phyloP scores from a whole-genome alignment of 1,140 invertebrate species.

The Lepidostoma basale region DNA sequence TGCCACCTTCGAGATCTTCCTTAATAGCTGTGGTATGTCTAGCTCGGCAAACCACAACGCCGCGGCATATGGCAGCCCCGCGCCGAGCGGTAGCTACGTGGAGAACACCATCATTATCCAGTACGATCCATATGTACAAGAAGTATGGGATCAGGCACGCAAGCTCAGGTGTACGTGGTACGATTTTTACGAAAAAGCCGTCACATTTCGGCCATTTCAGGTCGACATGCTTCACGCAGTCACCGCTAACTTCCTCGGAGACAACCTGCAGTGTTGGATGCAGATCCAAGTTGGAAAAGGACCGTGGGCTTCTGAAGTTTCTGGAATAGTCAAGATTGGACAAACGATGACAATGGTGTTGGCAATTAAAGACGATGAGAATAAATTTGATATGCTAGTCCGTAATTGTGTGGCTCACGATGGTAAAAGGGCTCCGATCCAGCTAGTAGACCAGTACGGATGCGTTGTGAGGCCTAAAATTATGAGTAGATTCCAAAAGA shows the following conservation, averaged over 20 bases:
- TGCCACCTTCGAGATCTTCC: constrained; percentile 90
- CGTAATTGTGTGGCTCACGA: constrained; percentile 94
- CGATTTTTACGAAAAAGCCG: constrained; percentile 93
- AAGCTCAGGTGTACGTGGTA: constrained; percentile 93
- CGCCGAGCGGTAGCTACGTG: constrained; percentile 88
- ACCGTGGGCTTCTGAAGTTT: constrained; percentile 93
- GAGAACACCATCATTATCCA: constrained; percentile 96
- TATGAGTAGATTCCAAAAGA: constrained; percentile 94
- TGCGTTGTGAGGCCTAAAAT: constrained; percentile 92
- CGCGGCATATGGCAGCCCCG: constrained; percentile 78
- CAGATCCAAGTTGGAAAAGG: constrained; percentile 94
- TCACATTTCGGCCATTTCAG: constrained; percentile 91
- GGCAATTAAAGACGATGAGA: constrained; percentile 94
- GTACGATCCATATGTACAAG: constrained; percentile 93
- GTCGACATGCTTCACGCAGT: constrained; percentile 94
- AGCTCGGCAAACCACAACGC: constrained; percentile 85
- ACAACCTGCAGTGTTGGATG: constrained; percentile 96
- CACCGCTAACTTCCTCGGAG: constrained; percentile 91
- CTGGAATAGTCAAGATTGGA: constrained; percentile 93
- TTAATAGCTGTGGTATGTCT: constrained; percentile 90
- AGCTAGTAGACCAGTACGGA: constrained; percentile 89
- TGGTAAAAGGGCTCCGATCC: constrained; percentile 89
- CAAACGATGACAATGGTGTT: constrained; percentile 96
- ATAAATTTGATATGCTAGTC: constrained; percentile 94
- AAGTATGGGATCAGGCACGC: constrained; percentile 83